Conservation (phyloP, 1,140 invertebrate species). For the Lycorma delicatula region DNA sequence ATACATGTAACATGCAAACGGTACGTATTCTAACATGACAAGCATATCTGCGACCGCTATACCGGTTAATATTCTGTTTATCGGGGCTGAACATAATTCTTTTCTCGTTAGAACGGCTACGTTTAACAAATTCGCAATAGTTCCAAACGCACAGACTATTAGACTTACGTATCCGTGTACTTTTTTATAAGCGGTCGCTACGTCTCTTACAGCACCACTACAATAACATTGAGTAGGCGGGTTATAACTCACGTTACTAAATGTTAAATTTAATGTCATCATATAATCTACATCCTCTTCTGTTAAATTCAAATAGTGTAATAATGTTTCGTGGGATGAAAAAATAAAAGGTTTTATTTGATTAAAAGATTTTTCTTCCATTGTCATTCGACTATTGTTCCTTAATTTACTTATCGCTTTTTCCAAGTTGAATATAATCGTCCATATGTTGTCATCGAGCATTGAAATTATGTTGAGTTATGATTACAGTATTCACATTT, state of each 20-base stretch:
- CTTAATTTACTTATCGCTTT: neutral
- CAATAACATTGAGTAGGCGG: neutral
- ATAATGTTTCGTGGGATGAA: neutral
- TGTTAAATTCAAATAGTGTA: slow-evolving; percentile 7
- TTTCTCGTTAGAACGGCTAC: slow-evolving; percentile 79
- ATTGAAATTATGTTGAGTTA: neutral
- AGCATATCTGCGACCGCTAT: slow-evolving; percentile 76
- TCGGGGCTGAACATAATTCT: slow-evolving; percentile 68
- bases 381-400: neutral
- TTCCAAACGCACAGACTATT: slow-evolving; percentile 76
- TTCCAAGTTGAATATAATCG: neutral
- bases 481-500: neutral
- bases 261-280: slow-evolving; percentile 8
- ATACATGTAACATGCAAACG: slow-evolving; percentile 69
- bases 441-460: neutral
- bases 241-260: neutral
- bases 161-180: slow-evolving; percentile 54
- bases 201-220: slow-evolving; percentile 4
- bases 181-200: slow-evolving; percentile 25
- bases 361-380: neutral
- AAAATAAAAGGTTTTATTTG: slow-evolving; percentile 5
- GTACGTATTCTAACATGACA: slow-evolving; percentile 80
- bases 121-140: slow-evolving; percentile 81
- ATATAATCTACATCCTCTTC: slow-evolving; percentile 9
- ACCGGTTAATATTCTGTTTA: slow-evolving; percentile 72